Conservation (phyloP, 2,113 vertebrate species). For the Phrynocephalus versicolor region DNA sequence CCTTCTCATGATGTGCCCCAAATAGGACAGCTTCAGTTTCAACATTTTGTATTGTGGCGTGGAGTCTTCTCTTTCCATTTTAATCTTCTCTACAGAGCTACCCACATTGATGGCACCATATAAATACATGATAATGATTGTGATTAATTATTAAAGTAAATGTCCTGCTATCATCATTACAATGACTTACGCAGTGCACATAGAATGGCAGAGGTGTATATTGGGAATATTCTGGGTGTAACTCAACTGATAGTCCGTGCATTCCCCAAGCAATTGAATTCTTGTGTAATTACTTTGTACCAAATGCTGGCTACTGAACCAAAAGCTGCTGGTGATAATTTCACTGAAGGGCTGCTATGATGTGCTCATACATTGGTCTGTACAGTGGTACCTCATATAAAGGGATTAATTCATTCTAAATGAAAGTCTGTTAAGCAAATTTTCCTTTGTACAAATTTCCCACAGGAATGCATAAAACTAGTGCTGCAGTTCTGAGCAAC, state of each 20-base stretch:
- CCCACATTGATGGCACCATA: too few relatives aligned
- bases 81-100: too few relatives aligned
- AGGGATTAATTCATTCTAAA: too few relatives aligned
- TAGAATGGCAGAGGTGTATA: conserved; percentile 41
- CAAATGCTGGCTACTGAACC: conserved; percentile 24
- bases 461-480: too few relatives aligned
- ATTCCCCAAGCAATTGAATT: conserved; percentile 2
- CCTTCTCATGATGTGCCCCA: too few relatives aligned
- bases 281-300: conserved; percentile 48
- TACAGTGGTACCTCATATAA: too few relatives aligned
- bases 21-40: too few relatives aligned
- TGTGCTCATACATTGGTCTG: not conserved
- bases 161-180: not conserved
- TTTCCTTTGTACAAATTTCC: too few relatives aligned
- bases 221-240: conserved; percentile 41
- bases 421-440: too few relatives aligned
- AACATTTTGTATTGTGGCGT: too few relatives aligned
- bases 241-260: not conserved
- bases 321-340: conserved; percentile 4
- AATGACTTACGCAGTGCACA: rapidly evolving
- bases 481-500: not conserved
- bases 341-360: conserved; percentile 30
- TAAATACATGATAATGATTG: too few relatives aligned
- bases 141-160: not conserved
- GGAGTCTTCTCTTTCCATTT: too few relatives aligned